Base-by-base conservation (phyloP, 2,113 vertebrate species). In the Geococcyx californianus region DNA sequence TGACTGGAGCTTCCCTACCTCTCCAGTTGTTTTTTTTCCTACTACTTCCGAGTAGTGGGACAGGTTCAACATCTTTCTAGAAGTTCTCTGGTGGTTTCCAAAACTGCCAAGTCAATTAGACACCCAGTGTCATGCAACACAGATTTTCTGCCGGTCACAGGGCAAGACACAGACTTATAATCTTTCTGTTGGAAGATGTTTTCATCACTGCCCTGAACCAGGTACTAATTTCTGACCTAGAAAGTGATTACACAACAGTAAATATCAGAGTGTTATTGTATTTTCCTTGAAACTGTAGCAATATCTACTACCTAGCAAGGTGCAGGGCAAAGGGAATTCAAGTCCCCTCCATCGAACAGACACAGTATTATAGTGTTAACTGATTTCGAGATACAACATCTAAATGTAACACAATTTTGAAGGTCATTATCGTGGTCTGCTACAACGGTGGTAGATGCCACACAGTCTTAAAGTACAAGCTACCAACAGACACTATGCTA, bases 41-140 rank as follows among this genome's bases (percentile, higher is more conserved):
- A 28, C 58, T 66, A 11, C 28, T 88, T 90, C 21, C 49, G 88
- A 62, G 33, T 25, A 54, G 11, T 9, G 5, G 18, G 67, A 25
- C 58, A 75, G 42, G 38, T 66, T 54, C 24, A 76, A 49, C 13
- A 62, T 64, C 16, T 58, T 95, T 66, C 44, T 75, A 33, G 60
- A 87, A 84, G 84, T 60, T 79, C 33, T 82, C 36, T 0, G 1
- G 16, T 38, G 63, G 49, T 64, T 76, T 82, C 44, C 33, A 21
- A 10, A 84, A 68, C 56, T 54, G 36, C 33, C 55, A 69, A 66
- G 29, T 80, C 59, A 33, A n/a, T 62, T 23, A 62, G 56, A 81
- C 6, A 13, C 11, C 17, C 21, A 77, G 26, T 26, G 63, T 47
- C 38, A 75, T 2, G 7, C 25, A 33, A 16, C 0, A 0, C 44